Evolutionary conservation across 2,113 vertebrate genomes (phyloP).

Genomic region (Bostrychus sinensis): DNA sequence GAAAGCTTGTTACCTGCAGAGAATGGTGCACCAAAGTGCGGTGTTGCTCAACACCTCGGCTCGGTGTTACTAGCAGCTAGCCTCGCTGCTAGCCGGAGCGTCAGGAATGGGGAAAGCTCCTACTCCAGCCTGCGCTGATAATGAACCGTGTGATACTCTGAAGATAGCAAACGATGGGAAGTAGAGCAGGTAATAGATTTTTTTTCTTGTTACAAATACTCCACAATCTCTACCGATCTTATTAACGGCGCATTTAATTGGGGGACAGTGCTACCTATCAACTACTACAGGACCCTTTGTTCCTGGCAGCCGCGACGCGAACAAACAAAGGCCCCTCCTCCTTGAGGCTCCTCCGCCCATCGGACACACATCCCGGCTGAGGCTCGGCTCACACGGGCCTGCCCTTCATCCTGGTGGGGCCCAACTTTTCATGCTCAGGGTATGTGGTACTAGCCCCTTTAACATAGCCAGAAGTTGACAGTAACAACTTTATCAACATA

Average conservation of each 20-base stretch:
- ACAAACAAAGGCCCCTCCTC: slow-evolving; percentile 71
- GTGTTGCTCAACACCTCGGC: slow-evolving; percentile 58
- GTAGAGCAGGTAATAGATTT: neutral
- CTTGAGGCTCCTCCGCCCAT: slow-evolving; percentile 60
- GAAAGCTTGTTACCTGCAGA: slow-evolving; percentile 67
- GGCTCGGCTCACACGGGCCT: slow-evolving; percentile 37
- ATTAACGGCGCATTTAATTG: slow-evolving; percentile 37
- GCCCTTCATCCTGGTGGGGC: slow-evolving; percentile 3
- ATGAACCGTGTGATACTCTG: slow-evolving; percentile 14
- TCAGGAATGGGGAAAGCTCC: slow-evolving; percentile 48
- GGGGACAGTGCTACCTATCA: slow-evolving; percentile 22
- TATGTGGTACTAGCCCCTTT: slow-evolving; percentile 1
- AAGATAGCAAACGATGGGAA: slow-evolving; percentile 9
- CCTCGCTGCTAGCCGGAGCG: slow-evolving; percentile 67
- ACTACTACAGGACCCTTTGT: slow-evolving; percentile 74
- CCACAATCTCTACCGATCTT: neutral
- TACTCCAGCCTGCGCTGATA: slow-evolving; percentile 22
- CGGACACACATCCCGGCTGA: slow-evolving; percentile 23
- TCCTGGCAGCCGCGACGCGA: slow-evolving; percentile 71
- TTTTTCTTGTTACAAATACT: neutral
- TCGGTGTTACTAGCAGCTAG: slow-evolving; percentile 62
- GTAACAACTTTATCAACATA: neutral
- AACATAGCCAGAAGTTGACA: slow-evolving; percentile 12
- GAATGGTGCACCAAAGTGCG: slow-evolving; percentile 64
- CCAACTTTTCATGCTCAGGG: slow-evolving; percentile 27